Base-by-base conservation (phyloP, 1,140 invertebrate genomes). In the Stegodyphus dumicola region DNA sequence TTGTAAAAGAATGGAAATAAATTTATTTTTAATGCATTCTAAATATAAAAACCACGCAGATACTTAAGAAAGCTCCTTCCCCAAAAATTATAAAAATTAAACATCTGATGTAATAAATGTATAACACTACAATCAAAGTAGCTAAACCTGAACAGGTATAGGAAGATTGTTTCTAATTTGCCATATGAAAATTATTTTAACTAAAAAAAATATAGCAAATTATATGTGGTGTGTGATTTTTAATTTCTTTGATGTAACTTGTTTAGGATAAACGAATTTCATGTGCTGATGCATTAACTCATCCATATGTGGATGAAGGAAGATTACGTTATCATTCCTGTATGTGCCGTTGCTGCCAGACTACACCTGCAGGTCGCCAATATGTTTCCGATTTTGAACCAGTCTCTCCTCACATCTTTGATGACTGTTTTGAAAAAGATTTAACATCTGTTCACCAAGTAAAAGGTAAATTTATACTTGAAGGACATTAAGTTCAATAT, bases 321-420 rank as follows among this genome's bases (percentile, higher is more conserved):
- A 93, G 98, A 88, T 93, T 99, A 87, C 94, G 98, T 88, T 99
- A 99, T 92, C 98, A 99, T 92, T 99, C 98, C 67, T 99, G 98
- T 91, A 99, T 99, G 98, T 99, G 98, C 92, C 95, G 95, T 89
- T 99, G 98, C 91, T 99, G 98, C 92, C 87, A 86, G 15, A 94
- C 93, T 83, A 93, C 93, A 54, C 93, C 93, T 87, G 94, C 94
- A 18, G 90, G 90, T 73, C 92, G 98, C 84, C 95, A 97, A 90
- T 99, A 98, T 91, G 96, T 96, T 79, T 92, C 93, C 49, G 97
- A 99, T 90, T 96, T 99, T 89, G 98, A 99, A 92, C 97, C 97
- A 17, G 93, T 94, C 71, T 95, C 97, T 71, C 93, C 94, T 53
- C 94, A 95, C 90, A 93, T 95, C 73, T 99, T 99, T 91, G 96